Evolutionary conservation across 2,797 vertebrate genomes (phyloP).

Genomic region (Cyclura pinguis): DNA sequence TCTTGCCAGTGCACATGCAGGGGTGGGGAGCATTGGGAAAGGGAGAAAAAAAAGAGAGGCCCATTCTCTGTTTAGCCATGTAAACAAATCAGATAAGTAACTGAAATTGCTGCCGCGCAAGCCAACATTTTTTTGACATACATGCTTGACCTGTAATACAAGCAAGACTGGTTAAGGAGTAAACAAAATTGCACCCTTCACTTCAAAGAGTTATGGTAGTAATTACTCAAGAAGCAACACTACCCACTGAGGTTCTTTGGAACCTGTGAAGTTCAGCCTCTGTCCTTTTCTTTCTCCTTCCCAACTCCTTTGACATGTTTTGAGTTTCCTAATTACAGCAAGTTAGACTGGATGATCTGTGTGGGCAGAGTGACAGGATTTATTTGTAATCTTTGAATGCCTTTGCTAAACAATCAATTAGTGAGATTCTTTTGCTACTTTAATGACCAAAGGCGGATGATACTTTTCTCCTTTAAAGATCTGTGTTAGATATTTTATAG

Average conservation of each 20-base stretch:
- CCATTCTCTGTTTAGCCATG: constrained; percentile 66
- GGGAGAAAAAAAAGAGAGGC: constrained; percentile 40
- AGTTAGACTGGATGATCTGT: constrained; percentile 59
- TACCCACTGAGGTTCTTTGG: constrained; percentile 46
- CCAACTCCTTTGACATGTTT: constrained; percentile 29
- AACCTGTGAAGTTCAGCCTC: constrained; percentile 46
- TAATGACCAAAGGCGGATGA: constrained; percentile 50
- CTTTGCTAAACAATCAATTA: constrained; percentile 41
- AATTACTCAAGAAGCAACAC: constrained; percentile 67
- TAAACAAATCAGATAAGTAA: constrained; percentile 73
- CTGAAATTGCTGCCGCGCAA: constrained; percentile 58
- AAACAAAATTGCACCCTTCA: constrained; percentile 71
- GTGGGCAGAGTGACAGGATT: constrained; percentile 55
- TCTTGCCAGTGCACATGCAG: constrained; percentile 13
- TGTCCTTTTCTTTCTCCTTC: constrained; percentile 6
- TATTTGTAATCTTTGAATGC: constrained; percentile 30
- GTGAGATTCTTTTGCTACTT: constrained; percentile 54
- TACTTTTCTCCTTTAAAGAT: constrained; percentile 7
- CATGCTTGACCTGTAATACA: constrained; percentile 69
- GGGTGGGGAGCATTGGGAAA: neutral
- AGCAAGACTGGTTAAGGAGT: constrained; percentile 66
- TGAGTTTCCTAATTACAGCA: constrained; percentile 46
- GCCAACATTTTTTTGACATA: constrained; percentile 56
- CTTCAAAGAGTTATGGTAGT: constrained; percentile 70
- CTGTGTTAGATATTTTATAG: constrained; percentile 40